Percentiles rank a stretch among this genome's conserved stretches.
phyloP scores from a whole-genome alignment of 2,888 invertebrate species.

The Elmis aenea region DNA sequence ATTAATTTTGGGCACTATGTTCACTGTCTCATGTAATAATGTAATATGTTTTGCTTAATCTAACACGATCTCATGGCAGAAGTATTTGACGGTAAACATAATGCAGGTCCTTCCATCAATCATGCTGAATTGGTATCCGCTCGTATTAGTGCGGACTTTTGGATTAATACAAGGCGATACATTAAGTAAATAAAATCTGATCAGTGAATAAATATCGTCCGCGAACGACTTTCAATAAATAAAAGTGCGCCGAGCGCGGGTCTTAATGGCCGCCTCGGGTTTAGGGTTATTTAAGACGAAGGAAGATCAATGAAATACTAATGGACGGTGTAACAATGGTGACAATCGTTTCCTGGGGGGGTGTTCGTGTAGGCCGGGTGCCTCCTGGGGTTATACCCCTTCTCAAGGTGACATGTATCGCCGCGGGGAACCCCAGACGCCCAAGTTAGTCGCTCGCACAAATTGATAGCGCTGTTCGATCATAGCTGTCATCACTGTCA shows the following conservation, averaged over 20 bases:
- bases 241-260: too few relatives aligned
- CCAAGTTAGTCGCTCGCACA: constrained; percentile 15
- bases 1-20: constrained; percentile 30
- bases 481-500: constrained; percentile 25
- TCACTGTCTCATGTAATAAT: constrained; percentile 28
- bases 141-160: too few relatives aligned
- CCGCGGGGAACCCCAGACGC: constrained; percentile 11
- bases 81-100: constrained; percentile 22
- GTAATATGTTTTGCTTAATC: constrained; percentile 29
- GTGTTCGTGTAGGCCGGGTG: constrained; percentile 17
- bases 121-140: constrained; percentile 19
- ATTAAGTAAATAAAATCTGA: too few relatives aligned
- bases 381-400: constrained; percentile 21
- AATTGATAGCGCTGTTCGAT: constrained; percentile 28
- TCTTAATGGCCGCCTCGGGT: too few relatives aligned
- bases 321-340: constrained; percentile 13
- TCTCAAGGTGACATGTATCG: constrained; percentile 23
- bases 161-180: too few relatives aligned
- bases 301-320: too few relatives aligned
- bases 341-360: constrained; percentile 20
- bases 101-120: constrained; percentile 22
- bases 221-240: too few relatives aligned
- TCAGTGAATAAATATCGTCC: too few relatives aligned
- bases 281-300: too few relatives aligned
- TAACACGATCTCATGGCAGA: constrained; percentile 27